Percentiles rank a stretch among this genome's conserved stretches.
Conservation (phyloP, 2,797 vertebrate species). For the Pangasius krempfi region DNA sequence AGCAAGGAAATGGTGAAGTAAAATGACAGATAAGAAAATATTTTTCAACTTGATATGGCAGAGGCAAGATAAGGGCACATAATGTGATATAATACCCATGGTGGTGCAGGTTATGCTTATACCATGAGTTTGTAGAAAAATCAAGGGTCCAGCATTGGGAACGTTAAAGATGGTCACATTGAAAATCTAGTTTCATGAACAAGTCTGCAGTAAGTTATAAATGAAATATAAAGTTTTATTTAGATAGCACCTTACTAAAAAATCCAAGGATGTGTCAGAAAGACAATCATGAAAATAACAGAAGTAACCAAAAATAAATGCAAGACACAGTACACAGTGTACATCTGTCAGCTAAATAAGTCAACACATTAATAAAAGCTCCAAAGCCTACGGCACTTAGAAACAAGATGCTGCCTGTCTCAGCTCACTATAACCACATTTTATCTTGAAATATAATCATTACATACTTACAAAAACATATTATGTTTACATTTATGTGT, state of each 20-base stretch:
- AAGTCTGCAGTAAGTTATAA: background rate
- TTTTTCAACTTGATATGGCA: background rate
- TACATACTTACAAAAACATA: background rate
- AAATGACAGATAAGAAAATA: slow-evolving; percentile 9
- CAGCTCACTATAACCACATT: background rate
- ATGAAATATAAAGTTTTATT: background rate
- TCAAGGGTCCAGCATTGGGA: background rate
- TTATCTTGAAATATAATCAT: background rate
- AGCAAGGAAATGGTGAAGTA: background rate
- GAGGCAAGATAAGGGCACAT: background rate
- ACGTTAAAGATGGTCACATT: background rate
- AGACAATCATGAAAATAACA: background rate
- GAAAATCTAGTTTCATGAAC: background rate
- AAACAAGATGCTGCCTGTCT: background rate
- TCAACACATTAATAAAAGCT: background rate
- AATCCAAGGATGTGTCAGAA: background rate
- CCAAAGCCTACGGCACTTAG: background rate
- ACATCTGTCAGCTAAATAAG: background rate
- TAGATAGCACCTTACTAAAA: background rate
- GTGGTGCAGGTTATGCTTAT: background rate
- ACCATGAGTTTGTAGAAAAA: background rate
- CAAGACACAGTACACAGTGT: background rate
- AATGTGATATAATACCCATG: background rate
- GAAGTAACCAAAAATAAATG: background rate
- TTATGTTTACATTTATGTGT: background rate